Conservation (phyloP, 2,113 vertebrate genomes). For the Dinomys branickii region DNA sequence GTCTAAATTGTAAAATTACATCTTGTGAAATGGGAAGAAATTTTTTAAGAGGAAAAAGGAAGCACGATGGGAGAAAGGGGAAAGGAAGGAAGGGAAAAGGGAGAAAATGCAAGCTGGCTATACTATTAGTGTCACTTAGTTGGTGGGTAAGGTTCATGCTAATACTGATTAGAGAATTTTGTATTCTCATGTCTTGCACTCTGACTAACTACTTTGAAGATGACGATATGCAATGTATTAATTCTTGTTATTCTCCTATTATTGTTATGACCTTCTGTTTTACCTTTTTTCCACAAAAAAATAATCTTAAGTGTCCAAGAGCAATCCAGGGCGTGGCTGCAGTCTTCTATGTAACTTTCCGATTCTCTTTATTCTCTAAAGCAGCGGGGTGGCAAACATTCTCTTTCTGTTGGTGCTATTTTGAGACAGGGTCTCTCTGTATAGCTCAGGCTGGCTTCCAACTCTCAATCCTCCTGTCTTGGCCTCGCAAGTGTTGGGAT, state of each 20-base stretch:
- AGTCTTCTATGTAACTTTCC: rapidly evolving
- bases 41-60: not conserved
- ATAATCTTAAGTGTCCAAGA: not conserved
- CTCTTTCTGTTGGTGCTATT: not conserved
- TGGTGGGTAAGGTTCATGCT: not conserved
- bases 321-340: rapidly evolving
- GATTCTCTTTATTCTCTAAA: not conserved
- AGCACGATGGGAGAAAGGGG: not conserved
- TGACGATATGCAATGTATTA: not conserved
- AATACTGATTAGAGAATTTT: not conserved
- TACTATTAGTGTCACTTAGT: not conserved
- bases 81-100: not conserved
- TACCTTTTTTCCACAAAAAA: not conserved
- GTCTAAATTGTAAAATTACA: not conserved
- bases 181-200: not conserved
- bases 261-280: not conserved
- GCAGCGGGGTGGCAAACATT: not conserved
- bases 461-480: not conserved
- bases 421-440: not conserved
- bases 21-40: not conserved
- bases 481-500: not conserved
- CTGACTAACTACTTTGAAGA: not conserved
- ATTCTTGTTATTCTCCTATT: not conserved
- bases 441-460: not conserved
- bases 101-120: not conserved